Base-by-base conservation (phyloP, 2,797 vertebrate genomes). In the Taeniopygia guttata region DNA sequence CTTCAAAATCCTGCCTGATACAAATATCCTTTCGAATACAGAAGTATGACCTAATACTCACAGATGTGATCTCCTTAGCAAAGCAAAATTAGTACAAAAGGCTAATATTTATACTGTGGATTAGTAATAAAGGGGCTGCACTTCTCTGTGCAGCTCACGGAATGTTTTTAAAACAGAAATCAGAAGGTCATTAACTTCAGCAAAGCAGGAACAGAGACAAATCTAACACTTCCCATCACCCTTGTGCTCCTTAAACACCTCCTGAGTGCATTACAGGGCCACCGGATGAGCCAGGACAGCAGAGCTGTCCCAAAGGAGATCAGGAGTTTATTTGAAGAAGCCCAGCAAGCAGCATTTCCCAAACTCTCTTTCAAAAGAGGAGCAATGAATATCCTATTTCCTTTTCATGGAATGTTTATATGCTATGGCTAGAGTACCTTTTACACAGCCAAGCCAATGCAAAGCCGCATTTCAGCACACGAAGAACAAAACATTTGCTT, bases 351-450 rank as follows among this genome's bases (percentile, higher is more conserved):
- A 26, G 52, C 40, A 36, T 62, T 82, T 93, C 64, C 56, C 60
- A 62, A 86, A 94, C 77, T 38, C 15, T 80, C 64, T 89, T 94
- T 95, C 51, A 89, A 82, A 93, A 86, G 36, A 63, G 62, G 19
- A 74, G 84, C 87, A 52, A 89, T 6, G 8, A 85, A 91, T 84
- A 94, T 23, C 62, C 26, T 72, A 45, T 68, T 94, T 62, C 75
- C 68, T 89, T 84, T 43, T 46, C 90, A 92, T 2, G 5, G 55
- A 84, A 94, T 91, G 63, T 94, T 86, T 95, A 93, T 93, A 87
- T 10, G 16, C 81, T 45, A 64, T 43, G 36, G 77, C 55, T 30
- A 0, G 1, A 78, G 54, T 38, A 68, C 67, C 59, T 84, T 92
- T 86, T 64, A 73, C 1, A 0, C 36, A 56, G 81, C 43, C 67